Evolutionary conservation across 2,888 invertebrate genomes (phyloP), one percentile per base, ranked within the genome.

Genomic region (Synanthedon myopaeformis): DNA sequence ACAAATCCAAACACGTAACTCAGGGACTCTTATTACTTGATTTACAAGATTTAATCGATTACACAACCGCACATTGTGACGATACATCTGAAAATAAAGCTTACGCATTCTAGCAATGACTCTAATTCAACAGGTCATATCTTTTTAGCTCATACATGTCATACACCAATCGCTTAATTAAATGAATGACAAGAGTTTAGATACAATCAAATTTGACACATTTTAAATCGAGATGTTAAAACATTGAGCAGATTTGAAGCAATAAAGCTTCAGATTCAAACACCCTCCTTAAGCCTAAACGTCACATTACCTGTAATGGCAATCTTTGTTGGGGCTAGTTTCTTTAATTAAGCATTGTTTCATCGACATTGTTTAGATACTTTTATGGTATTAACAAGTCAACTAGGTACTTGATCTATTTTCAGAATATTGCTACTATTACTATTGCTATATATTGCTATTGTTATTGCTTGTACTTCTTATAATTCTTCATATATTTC

Each of bases 61-160:
- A 49, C 23, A 14, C 14, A 45, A 14, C 45, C 5, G 0, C 12
- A 41, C 14, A 51, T 28, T 35, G 52, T n/a, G 51, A 42, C 48
- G 52, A 54, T 72, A 69, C 66, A 61, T 65, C 58, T 58, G 57
- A 60, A 64, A 64, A 60, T 45, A 45, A 45, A 13, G 12, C 14
- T 45, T 45, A 45, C 45, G 45, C 5, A 45, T 51, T 45, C 51
- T 52, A 52, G 54, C 52, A 52, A 54, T 52, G 52, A 51, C 54
- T 53, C 42, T 49, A 51, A 53, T 52, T 54, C 14, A 53, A n/a
- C 50, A 41, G 53, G 52, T 56, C 54, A 52, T 53, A 52, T 55
- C 50, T 19, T 41, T 45, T 45, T 45, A 45, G 12, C 45, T 45
- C 45, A 13, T 13, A 14, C 14, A 8, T 6, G 6, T 45, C 13